Percentiles rank a stretch among this genome's conserved stretches.
phyloP scores from a whole-genome alignment of 2,888 invertebrate genomes.

The Agriopis marginaria region DNA sequence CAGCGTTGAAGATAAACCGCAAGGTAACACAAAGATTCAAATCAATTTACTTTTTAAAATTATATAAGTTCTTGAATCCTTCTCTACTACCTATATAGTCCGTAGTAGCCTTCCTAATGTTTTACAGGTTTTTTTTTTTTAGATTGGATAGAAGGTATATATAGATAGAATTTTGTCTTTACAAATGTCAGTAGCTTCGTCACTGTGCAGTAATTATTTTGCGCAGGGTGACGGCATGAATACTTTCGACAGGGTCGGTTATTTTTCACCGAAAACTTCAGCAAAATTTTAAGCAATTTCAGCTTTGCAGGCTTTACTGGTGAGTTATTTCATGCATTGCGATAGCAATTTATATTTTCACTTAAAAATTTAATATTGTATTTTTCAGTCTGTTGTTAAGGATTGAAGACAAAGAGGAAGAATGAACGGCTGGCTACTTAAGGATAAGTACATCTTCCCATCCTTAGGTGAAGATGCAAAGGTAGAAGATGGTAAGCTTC shows the following conservation, averaged over 20 bases:
- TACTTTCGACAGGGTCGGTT: slow-evolving; percentile 37
- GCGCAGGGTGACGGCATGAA: slow-evolving; percentile 13
- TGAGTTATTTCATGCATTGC: slow-evolving; percentile 19
- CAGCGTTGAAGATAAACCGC: too few relatives aligned
- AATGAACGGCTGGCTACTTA: too few relatives aligned
- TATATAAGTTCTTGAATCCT: too few relatives aligned
- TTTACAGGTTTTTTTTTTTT: too few relatives aligned
- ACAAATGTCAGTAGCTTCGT: slow-evolving; percentile 7
- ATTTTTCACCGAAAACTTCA: slow-evolving; percentile 29
- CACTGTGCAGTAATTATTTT: not conserved
- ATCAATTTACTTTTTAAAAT: too few relatives aligned
- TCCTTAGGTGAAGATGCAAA: not conserved
- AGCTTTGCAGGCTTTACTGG: slow-evolving; percentile 8
- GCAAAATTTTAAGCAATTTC: slow-evolving; percentile 20
- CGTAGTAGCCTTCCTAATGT: too few relatives aligned
- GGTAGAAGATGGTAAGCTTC: not conserved
- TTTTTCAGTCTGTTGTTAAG: not conserved
- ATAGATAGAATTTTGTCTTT: not conserved
- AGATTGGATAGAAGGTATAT: too few relatives aligned
- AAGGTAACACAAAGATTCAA: too few relatives aligned
- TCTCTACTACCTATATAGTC: too few relatives aligned
- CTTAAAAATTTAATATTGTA: not conserved
- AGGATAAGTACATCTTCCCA: too few relatives aligned
- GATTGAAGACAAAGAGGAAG: too few relatives aligned
- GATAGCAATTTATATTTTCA: slow-evolving; percentile 24